Evolutionary conservation across 2,113 vertebrate genomes (phyloP), one percentile per base, ranked within the genome.

Genomic region (Emydura subglobosa): DNA sequence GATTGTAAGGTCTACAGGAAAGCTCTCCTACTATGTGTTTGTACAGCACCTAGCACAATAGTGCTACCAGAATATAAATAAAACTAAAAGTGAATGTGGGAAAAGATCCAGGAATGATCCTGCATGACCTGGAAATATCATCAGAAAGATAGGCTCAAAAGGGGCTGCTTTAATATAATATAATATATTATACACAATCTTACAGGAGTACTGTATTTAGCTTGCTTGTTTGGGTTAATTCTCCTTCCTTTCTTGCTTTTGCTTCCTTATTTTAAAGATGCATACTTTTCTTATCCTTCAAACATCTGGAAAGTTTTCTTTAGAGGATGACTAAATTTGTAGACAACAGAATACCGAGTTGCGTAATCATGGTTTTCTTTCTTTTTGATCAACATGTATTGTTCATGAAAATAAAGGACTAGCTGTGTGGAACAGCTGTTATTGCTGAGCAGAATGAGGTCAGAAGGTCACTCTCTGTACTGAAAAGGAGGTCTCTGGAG

Each of bases 401-500:
- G 1, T 42, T 95, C 91, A 53, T 90, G 89, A 96, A 97, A 96
- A 95, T 95, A 96, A 97, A 95, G 97, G 96, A 97, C 95, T 97
- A 96, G 84, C 51, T 94, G 51, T 72, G 90, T 0, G 0, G 83
- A 29, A n/a, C 90, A 96, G 92, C 87, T 96, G 90, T 90, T 88
- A 94, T 74, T 74, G 95, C 93, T 96, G 95, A 92, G 95, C 92
- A 95, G 94, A 93, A 78, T 0, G 1, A 88, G 97, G 96, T 97
- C 96, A 96, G 90, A 83, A 96, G 93, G 93, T 95, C 95, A 49
- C 89, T 91, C 83, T 83, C 57, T 88, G 89, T 79, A 89, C 82
- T 96, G 90, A 79, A 93, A 88, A 94, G 88, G 88, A 84, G 21
- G 82, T 88, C 91, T 22, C 21, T 85, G 21, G 27, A 19, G 51